Evolutionary conservation across 2,113 vertebrate species (phyloP).

Genomic region (Corynorhinus townsendii): DNA sequence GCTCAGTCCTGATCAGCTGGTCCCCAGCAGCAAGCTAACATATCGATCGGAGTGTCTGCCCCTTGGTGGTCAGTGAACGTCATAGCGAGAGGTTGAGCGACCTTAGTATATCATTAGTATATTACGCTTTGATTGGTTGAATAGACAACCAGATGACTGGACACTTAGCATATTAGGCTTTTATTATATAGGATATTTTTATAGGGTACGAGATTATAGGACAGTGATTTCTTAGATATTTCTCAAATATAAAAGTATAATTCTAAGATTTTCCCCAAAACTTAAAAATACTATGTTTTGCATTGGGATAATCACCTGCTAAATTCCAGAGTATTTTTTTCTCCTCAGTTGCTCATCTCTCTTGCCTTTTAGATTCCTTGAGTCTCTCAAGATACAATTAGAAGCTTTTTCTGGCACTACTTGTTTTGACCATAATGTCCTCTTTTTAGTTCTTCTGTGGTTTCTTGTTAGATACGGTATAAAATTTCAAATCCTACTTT

Average conservation of each 20-base stretch:
- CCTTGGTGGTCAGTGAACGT: too few relatives aligned
- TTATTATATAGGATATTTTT: background rate
- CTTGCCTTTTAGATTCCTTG: background rate
- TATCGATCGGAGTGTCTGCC: too few relatives aligned
- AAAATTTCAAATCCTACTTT: background rate
- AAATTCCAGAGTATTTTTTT: background rate
- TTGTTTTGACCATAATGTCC: background rate
- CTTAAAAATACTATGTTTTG: background rate
- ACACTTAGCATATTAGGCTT: too few relatives aligned
- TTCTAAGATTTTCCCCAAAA: background rate
- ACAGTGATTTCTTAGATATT: constrained; percentile 24
- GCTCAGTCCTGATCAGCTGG: too few relatives aligned
- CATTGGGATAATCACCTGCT: constrained; percentile 9
- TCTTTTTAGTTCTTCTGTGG: background rate
- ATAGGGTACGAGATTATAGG: background rate
- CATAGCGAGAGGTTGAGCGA: too few relatives aligned
- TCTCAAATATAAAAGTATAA: background rate
- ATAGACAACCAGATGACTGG: too few relatives aligned
- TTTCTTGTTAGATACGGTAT: background rate
- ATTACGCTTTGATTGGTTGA: too few relatives aligned
- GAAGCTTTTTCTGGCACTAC: background rate
- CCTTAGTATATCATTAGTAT: too few relatives aligned
- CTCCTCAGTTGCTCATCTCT: background rate
- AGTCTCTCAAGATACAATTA: background rate
- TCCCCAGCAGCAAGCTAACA: too few relatives aligned